Evolutionary conservation across 1,140 invertebrate species (phyloP).

Genomic region (Gerris buenoi): DNA sequence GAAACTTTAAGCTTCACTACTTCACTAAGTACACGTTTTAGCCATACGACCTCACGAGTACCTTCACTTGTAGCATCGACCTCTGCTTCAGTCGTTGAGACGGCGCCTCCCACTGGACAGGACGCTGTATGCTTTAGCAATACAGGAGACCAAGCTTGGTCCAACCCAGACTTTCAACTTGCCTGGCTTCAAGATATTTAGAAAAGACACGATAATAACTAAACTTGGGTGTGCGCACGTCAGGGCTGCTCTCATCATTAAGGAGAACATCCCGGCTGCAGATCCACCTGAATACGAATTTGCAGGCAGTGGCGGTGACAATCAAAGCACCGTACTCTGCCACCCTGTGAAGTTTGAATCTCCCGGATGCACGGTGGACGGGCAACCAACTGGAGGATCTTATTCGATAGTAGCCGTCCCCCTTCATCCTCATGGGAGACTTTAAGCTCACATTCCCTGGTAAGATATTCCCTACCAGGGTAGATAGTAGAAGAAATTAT

Average conservation of each 20-base stretch:
- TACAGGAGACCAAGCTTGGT: neutral
- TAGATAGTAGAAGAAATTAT: neutral
- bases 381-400: too few relatives aligned
- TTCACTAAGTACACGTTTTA: too few relatives aligned
- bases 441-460: neutral
- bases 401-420: neutral
- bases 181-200: neutral
- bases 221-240: neutral
- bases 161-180: neutral
- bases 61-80: too few relatives aligned
- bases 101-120: too few relatives aligned
- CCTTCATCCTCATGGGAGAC: neutral
- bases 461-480: neutral
- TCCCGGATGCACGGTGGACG: neutral
- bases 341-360: neutral
- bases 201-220: neutral
- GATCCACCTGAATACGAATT: neutral
- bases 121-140: neutral
- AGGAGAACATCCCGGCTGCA: neutral
- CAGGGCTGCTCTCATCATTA: neutral
- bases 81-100: too few relatives aligned
- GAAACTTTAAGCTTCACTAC: too few relatives aligned
- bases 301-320: neutral
- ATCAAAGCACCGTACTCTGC: neutral
- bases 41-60: too few relatives aligned